Evolutionary conservation across 2,888 invertebrate species (phyloP).

Genomic region (Andrena dorsata): DNA sequence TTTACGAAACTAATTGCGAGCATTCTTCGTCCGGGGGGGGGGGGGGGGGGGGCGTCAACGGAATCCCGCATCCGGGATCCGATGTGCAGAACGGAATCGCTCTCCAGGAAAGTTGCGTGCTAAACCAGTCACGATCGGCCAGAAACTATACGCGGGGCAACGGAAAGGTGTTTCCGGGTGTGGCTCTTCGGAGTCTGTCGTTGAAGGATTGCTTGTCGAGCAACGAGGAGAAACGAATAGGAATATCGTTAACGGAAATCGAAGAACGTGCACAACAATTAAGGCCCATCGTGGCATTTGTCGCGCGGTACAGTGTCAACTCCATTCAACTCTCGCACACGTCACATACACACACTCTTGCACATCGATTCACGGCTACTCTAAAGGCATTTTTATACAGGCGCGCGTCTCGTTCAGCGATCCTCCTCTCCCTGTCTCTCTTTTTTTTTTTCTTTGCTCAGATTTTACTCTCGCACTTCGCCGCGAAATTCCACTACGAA

Average conservation of each 20-base stretch:
- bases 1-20: constrained; percentile 31
- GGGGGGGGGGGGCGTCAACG: constrained; percentile 1
- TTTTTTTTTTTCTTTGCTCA: neutral
- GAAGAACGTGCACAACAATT: constrained; percentile 61
- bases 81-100: constrained; percentile 9
- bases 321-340: constrained; percentile 43
- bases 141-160: neutral
- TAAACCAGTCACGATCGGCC: constrained; percentile 3
- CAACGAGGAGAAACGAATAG: constrained; percentile 39
- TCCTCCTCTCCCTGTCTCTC: neutral
- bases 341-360: constrained; percentile 1
- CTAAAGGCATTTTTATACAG: constrained; percentile 65
- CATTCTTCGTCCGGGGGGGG: constrained; percentile 11
- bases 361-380: constrained; percentile 46
- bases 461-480: constrained; percentile 13
- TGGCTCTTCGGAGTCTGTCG: neutral
- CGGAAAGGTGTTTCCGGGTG: neutral
- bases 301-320: constrained; percentile 38
- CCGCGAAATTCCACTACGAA: constrained; percentile 55
- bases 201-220: neutral
- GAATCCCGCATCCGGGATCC: neutral
- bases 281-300: constrained; percentile 70
- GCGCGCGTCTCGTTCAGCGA: constrained; percentile 24
- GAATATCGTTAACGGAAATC: constrained; percentile 60
- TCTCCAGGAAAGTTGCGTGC: neutral